Percentiles rank a stretch among this genome's conserved stretches.
Evolutionary conservation across 2,797 vertebrate genomes (phyloP).

Genomic region (Coracias cyanogaster): DNA sequence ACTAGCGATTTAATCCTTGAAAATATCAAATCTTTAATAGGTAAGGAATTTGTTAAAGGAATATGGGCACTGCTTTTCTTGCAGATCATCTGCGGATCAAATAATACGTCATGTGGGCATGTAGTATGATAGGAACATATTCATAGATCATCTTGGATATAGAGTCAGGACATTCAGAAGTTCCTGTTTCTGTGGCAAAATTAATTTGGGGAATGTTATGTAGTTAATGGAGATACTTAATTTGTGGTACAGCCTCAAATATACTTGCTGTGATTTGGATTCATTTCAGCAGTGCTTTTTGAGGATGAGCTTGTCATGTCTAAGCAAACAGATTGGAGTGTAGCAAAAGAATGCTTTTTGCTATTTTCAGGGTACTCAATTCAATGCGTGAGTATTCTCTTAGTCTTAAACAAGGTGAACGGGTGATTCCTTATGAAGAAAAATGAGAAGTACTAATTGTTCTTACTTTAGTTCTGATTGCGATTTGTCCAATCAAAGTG

Average conservation of each 20-base stretch:
- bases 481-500: not conserved
- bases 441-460: not conserved
- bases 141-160: not conserved
- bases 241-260: not conserved
- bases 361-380: not conserved
- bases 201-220: not conserved
- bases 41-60: slow-evolving; percentile 76
- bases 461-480: not conserved
- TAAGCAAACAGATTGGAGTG: not conserved
- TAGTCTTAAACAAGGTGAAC: not conserved
- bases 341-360: not conserved
- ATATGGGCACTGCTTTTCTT: not conserved
- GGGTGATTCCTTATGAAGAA: not conserved
- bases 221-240: not conserved
- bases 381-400: not conserved
- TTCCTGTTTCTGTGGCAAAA: not conserved
- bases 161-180: not conserved
- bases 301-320: not conserved
- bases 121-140: not conserved
- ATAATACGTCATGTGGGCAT: fast-evolving
- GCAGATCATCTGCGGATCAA: not conserved
- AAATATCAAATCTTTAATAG: slow-evolving; percentile 99
- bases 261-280: not conserved
- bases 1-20: slow-evolving; percentile 96
- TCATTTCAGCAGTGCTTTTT: not conserved